These are phyloP conservation scores for Peromyscus aztecus DNA, from an alignment of 2,797 vertebrate species.

Conservation along the genomic window DNA sequence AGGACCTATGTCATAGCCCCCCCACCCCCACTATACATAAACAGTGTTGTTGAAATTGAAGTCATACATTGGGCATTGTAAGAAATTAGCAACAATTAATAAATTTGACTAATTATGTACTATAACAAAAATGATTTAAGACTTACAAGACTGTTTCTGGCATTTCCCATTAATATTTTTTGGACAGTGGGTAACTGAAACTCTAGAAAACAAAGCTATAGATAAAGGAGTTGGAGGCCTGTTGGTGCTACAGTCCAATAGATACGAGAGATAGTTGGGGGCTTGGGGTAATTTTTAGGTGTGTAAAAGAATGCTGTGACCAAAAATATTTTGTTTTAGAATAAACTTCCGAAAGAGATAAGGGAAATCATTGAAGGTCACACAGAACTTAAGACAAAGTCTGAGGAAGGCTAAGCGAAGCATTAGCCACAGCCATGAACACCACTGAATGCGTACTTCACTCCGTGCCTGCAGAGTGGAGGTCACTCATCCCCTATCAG, in stretches of 20 bases:
- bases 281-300: background rate
- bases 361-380: background rate
- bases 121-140: background rate
- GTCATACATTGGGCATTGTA: background rate
- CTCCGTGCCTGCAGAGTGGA: background rate
- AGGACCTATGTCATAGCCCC: background rate
- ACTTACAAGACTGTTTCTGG: background rate
- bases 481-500: background rate
- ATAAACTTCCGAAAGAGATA: background rate
- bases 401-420: background rate
- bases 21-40: background rate
- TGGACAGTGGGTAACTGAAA: background rate
- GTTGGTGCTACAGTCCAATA: background rate
- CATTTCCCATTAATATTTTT: background rate
- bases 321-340: background rate
- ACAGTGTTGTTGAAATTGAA: background rate
- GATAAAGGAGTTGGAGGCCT: background rate
- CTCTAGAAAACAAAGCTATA: background rate
- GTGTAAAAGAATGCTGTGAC: background rate
- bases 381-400: background rate
- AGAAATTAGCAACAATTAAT: background rate
- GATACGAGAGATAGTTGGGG: background rate
- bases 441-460: fast-evolving
- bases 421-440: background rate
- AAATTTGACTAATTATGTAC: background rate